Conservation (phyloP, 2,888 invertebrate species). For the Pyrrhosoma nymphula region DNA sequence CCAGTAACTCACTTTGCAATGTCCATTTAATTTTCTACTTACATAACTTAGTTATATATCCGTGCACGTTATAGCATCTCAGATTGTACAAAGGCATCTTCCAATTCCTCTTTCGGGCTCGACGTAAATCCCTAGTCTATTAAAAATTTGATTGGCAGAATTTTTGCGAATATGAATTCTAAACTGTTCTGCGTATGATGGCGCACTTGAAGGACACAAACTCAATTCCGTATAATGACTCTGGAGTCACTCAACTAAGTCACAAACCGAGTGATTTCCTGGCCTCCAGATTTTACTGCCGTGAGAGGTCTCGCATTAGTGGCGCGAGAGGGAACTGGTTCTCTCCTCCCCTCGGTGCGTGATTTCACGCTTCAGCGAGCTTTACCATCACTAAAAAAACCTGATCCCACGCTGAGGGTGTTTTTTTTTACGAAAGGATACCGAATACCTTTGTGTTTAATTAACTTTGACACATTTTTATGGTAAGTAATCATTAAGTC, state of each 20-base stretch:
- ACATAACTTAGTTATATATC: too few relatives aligned
- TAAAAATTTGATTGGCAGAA: too few relatives aligned
- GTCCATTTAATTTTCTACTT: too few relatives aligned
- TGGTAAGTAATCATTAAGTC: neutral
- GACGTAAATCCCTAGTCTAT: too few relatives aligned
- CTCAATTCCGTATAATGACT: neutral
- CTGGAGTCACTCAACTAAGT: neutral
- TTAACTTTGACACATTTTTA: neutral
- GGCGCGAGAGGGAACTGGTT: neutral
- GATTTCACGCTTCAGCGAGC: neutral
- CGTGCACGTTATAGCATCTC: too few relatives aligned
- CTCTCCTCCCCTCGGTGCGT: neutral
- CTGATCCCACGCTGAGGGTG: neutral
- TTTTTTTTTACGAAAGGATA: neutral
- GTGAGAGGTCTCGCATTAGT: neutral
- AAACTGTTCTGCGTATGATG: too few relatives aligned
- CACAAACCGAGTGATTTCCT: neutral
- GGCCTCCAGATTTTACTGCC: neutral
- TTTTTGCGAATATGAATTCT: too few relatives aligned
- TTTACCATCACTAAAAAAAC: neutral
- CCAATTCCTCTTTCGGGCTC: too few relatives aligned
- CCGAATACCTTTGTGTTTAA: neutral
- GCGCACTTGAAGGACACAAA: too few relatives aligned
- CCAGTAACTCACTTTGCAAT: too few relatives aligned
- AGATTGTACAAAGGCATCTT: too few relatives aligned